phyloP scores from a whole-genome alignment of 2,797 vertebrate genomes.

The Sebastes minor region DNA sequence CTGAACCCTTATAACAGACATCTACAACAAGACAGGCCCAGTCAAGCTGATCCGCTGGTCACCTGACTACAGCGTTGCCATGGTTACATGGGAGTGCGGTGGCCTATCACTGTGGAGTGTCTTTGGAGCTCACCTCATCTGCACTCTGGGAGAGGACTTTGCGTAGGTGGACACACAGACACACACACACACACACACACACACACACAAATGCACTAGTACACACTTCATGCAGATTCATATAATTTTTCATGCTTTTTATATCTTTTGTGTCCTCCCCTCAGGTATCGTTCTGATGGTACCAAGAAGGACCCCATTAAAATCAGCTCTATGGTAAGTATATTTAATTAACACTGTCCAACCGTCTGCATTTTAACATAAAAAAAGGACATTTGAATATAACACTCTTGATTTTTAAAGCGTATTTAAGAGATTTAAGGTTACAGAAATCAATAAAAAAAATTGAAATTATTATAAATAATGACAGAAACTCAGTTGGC shows the following conservation, averaged over 20 bases:
- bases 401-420: not conserved
- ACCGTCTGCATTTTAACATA: not conserved
- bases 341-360: not conserved
- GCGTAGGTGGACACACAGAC: conserved; percentile 83
- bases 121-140: conserved; percentile 98
- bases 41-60: conserved; percentile 96
- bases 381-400: not conserved
- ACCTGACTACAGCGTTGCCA: conserved; percentile 94
- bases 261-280: conserved; percentile 1
- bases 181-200: not conserved
- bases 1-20: conserved; percentile 80
- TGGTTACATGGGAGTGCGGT: conserved; percentile 96
- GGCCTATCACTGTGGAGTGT: conserved; percentile 98
- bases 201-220: not conserved
- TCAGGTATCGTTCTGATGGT: conserved; percentile 93
- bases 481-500: not conserved
- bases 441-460: not conserved
- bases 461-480: not conserved
- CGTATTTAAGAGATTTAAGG: not conserved
- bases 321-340: conserved; percentile 95
- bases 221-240: not conserved
- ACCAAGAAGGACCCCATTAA: conserved; percentile 97
- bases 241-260: not conserved
- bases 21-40: conserved; percentile 96
- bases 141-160: conserved; percentile 97